phyloP scores from a whole-genome alignment of 2,888 invertebrate genomes.

The Vanessa cardui region DNA sequence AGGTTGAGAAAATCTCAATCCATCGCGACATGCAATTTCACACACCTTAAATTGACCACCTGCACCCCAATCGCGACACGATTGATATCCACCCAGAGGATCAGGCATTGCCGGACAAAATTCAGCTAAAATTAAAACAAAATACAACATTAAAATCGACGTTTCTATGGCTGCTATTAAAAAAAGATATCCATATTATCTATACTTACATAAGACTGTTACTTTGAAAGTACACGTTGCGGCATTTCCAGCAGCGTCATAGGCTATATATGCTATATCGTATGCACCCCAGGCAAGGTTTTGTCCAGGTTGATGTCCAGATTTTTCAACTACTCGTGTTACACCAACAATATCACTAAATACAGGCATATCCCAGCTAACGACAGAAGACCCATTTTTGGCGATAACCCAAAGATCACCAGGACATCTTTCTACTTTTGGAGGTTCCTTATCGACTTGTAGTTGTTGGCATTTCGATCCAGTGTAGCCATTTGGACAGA shows the following conservation, averaged over 20 bases:
- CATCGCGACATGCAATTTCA: constrained; percentile 93
- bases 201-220: constrained; percentile 90
- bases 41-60: constrained; percentile 98
- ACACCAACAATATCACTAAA: constrained; percentile 95
- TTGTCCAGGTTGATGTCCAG: constrained; percentile 93
- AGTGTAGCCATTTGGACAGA: constrained; percentile 93
- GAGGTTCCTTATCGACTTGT: constrained; percentile 92
- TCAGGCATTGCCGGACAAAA: constrained; percentile 95
- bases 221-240: constrained; percentile 96
- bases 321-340: constrained; percentile 90
- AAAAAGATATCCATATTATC: background rate
- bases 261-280: constrained; percentile 96
- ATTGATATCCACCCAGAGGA: constrained; percentile 95
- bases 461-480: constrained; percentile 93
- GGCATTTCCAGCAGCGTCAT: constrained; percentile 95
- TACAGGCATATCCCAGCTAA: constrained; percentile 95
- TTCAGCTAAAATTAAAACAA: constrained; percentile 84
- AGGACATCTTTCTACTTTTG: constrained; percentile 94
- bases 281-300: constrained; percentile 95
- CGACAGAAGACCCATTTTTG: constrained; percentile 94
- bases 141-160: background rate
- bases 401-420: constrained; percentile 97
- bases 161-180: no score
- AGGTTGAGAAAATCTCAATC: constrained; percentile 94
- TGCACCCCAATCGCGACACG: constrained; percentile 97